These are phyloP conservation scores for Ceramica pisi DNA, from an alignment of 2,888 invertebrate genomes.

Conservation along the genomic window DNA sequence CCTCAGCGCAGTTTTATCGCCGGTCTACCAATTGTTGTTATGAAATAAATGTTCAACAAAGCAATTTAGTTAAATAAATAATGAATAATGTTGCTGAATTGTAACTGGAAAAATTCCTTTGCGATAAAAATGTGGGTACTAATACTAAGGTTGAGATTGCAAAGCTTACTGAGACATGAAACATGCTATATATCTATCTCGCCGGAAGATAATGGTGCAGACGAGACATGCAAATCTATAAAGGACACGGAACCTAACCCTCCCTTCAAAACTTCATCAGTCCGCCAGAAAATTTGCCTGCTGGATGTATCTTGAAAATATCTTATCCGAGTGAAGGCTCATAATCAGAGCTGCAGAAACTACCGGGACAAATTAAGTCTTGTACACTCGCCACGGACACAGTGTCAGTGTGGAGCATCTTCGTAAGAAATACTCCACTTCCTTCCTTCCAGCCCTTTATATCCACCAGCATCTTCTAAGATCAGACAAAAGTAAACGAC, in stretches of 20 bases:
- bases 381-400: not conserved
- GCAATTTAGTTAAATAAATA: conserved; percentile 29
- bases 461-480: not conserved
- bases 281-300: not conserved
- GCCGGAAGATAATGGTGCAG: not conserved
- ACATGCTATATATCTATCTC: not conserved
- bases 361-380: not conserved
- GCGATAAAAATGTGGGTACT: conserved; percentile 10
- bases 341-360: not conserved
- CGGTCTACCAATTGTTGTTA: conserved; percentile 32
- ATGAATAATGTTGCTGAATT: conserved; percentile 16
- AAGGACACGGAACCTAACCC: not conserved
- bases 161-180: not conserved
- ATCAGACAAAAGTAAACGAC: not conserved
- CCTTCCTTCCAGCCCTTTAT: not conserved
- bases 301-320: not conserved
- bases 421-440: not conserved
- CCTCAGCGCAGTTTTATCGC: conserved; percentile 25
- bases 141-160: not conserved
- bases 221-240: not conserved
- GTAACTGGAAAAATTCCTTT: conserved; percentile 22
- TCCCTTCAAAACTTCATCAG: not conserved
- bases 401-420: not conserved
- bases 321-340: not conserved
- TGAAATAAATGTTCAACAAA: conserved; percentile 44